Base-by-base conservation (phyloP, 2,888 invertebrate species). In the Torymus tubicola region DNA sequence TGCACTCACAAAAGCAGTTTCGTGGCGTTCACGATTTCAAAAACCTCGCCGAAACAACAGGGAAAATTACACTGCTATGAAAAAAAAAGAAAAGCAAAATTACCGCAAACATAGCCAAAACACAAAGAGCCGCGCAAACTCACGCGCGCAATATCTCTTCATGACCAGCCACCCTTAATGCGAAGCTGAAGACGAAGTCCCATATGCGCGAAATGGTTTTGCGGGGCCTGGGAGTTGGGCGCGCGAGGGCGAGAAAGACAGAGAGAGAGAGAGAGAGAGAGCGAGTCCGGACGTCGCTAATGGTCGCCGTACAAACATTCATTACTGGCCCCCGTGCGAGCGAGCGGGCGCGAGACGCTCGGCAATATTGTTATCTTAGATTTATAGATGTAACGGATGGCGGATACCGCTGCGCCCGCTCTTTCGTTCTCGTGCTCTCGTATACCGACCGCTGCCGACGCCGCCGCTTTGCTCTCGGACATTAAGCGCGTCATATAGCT, bases 351-450 rank as follows among this genome's bases (percentile, higher is more conserved):
- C 82, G 82, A 81, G 85, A 83, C 83, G 83, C 83, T 82, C 84
- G 88, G 89, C 89, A 89, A 89, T 89, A 89, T 89, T 89, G 90
- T 89, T 89, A 89, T 89, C 90, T 90, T 90, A 90, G 89, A 90
- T 90, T 90, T 90, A 90, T 90, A 89, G 89, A 89, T 89, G 89
- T 89, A 89, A 89, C 89, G 89, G 89, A 89, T 89, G 89, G 89
- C 87, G 88, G 87, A 88, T 87, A 82, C 82, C 77, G 77, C 82
- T 82, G 80, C 65, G 72, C 70, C 14, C 42, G 14, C 63, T n/a
- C 71, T 1, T 13, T n/a, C 31, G 55, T 14, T 24, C 42, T 24
- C 16, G 18, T 55, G 2, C 70, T 63, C 24, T 31, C 57, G 21
- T 42, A 42, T 42, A 42, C 42, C 42, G 42, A 42, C 42, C 42